Base-by-base conservation (phyloP, 2,797 vertebrate species). In the Pogoniulus pusillus region DNA sequence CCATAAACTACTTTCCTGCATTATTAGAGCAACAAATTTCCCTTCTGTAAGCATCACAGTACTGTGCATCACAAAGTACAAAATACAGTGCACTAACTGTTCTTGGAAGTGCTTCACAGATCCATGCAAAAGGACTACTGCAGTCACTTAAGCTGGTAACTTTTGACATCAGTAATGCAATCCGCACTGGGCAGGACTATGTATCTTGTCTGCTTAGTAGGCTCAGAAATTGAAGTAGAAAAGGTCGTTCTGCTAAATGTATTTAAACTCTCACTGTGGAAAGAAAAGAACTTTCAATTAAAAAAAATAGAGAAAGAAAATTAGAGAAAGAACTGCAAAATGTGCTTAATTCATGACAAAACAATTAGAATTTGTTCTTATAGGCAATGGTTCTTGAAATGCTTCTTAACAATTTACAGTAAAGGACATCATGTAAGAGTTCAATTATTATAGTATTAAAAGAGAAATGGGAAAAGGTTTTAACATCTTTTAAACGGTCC, bases 141-240 rank as follows among this genome's bases (percentile, higher is more conserved):
- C 27, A 20, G 75, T 89, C 64, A 43, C 12, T 94, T 90, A 27
- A 11, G 65, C n/a, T 69, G 30, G 51, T 62, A 35, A 51, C 39
- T 66, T 79, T 89, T 93, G 80, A 75, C 53, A 51, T 70, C 72
- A 85, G 24, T 82, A 72, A 91, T 93, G 90, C 75, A 37, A 27
- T 85, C 90, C 83, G 51, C 41, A 30, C 24, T 77, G 41, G 24
- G 16, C 7, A 13, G 51, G 43, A 89, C 43, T 9, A 0, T 66
- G 74, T 73, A 54, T 78, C 49, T 81, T 87, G 24, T 82, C 47
- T 78, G 8, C 24, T 78, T 71, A 51, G 26, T 23, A 73, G 82
- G 30, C 60, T 95, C 73, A 85, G 37, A 81, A 90, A 83, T 10
- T 26, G 24, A 70, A 89, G 26, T 70, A 41, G 27, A 30, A 82